Conservation (phyloP, 1,140 invertebrate species). For the Ips typographus region DNA sequence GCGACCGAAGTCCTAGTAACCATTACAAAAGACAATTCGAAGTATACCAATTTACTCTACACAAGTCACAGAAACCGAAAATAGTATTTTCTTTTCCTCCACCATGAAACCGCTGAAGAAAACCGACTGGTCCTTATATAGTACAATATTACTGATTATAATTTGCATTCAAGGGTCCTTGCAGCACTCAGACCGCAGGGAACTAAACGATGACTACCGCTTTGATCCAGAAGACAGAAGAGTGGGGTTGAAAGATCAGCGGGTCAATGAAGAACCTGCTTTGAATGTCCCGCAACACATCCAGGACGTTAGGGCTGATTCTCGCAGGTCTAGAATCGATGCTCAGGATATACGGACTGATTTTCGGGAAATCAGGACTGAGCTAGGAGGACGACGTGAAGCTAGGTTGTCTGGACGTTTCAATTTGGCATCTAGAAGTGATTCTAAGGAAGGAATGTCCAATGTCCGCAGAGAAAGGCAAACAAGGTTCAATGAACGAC, state of each 20-base stretch:
- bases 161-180: conserved; percentile 26
- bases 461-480: too few species aligned
- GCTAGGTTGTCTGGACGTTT: too few species aligned
- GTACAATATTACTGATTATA: conserved; percentile 20
- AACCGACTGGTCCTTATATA: background rate
- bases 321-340: conserved; percentile 31
- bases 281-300: background rate
- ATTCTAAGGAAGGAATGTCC: too few species aligned
- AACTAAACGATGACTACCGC: background rate
- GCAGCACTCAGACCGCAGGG: background rate
- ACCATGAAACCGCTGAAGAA: conserved; percentile 33
- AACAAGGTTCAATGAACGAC: too few species aligned
- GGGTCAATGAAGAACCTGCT: background rate
- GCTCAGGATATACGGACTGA: conserved; percentile 32
- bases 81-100: conserved; percentile 13
- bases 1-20: background rate
- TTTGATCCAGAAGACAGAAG: background rate
- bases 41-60: conserved; percentile 26
- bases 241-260: background rate
- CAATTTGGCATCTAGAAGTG: too few species aligned
- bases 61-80: conserved; percentile 28
- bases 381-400: conserved; percentile 6
- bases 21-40: too few species aligned
- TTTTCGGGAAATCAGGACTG: conserved; percentile 33
- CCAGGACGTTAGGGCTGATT: conserved; percentile 31